Percentiles rank a stretch among this genome's conserved stretches.
phyloP scores from a whole-genome alignment of 2,888 invertebrate species.

The Rhaphigaster nebulosa region DNA sequence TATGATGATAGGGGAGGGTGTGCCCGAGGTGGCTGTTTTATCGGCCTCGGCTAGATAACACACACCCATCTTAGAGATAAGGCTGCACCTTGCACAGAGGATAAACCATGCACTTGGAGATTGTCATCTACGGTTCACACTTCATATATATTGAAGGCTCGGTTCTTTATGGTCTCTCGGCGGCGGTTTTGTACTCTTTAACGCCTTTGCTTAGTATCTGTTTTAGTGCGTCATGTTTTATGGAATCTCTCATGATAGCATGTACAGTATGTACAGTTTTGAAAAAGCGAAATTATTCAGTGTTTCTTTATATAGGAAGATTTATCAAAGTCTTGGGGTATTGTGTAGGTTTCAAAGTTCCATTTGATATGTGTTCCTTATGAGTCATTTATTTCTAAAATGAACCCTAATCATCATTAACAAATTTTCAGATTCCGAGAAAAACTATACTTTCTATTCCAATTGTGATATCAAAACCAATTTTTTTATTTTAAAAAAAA shows the following conservation, averaged over 20 bases:
- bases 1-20: not conserved
- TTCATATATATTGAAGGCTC: slow-evolving; percentile 36
- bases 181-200: not conserved
- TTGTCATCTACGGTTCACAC: not conserved
- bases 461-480: too few relatives aligned
- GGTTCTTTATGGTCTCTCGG: not conserved
- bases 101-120: slow-evolving; percentile 30
- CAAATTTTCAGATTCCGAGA: too few relatives aligned
- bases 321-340: too few relatives aligned
- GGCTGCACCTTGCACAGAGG: slow-evolving; percentile 15
- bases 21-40: not conserved
- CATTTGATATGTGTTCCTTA: too few relatives aligned
- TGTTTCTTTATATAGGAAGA: too few relatives aligned
- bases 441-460: too few relatives aligned
- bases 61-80: not conserved
- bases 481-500: too few relatives aligned
- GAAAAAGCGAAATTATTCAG: too few relatives aligned
- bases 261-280: not conserved
- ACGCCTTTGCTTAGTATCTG: not conserved
- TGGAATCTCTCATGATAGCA: not conserved
- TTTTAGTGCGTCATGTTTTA: not conserved
- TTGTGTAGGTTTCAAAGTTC: too few relatives aligned
- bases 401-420: too few relatives aligned
- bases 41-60: slow-evolving; percentile 19
- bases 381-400: too few relatives aligned